phyloP scores from a whole-genome alignment of 2,797 vertebrate genomes.

The Lacerta viridis region DNA sequence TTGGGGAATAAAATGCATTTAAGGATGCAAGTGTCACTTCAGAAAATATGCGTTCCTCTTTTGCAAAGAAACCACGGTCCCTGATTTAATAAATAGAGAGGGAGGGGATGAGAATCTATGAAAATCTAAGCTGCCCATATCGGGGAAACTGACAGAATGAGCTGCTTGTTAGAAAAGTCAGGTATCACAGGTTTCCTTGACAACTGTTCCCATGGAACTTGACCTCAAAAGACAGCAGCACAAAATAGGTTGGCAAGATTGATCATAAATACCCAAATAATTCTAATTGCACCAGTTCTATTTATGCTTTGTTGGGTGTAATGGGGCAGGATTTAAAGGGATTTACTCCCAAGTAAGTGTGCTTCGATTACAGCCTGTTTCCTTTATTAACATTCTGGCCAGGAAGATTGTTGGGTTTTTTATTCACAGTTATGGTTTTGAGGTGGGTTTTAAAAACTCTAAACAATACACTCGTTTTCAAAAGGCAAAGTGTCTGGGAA shows the following conservation, averaged over 20 bases:
- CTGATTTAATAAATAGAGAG: neutral
- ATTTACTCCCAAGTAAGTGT: neutral
- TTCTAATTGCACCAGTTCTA: neutral
- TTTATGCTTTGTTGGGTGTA: neutral
- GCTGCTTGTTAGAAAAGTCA: slow-evolving; percentile 20
- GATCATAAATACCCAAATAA: neutral
- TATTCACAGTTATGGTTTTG: too few species aligned
- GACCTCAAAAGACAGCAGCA: slow-evolving; percentile 35
- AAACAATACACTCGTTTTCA: neutral
- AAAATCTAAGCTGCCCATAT: neutral
- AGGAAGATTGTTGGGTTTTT: neutral
- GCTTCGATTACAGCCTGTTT: neutral
- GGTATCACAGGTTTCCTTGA: slow-evolving; percentile 59
- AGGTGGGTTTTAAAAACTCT: neutral
- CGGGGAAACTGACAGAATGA: neutral
- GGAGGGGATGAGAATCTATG: slow-evolving; percentile 2
- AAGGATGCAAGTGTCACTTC: neutral
- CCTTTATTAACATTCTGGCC: neutral
- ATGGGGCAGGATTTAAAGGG: neutral
- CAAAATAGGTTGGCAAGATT: slow-evolving; percentile 36
- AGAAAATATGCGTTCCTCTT: neutral
- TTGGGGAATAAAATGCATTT: neutral
- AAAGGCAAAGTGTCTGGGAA: neutral
- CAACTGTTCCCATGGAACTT: slow-evolving; percentile 58
- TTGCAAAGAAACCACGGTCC: neutral